phyloP scores from a whole-genome alignment of 2,888 invertebrate genomes.

The Osmoderma eremita region DNA sequence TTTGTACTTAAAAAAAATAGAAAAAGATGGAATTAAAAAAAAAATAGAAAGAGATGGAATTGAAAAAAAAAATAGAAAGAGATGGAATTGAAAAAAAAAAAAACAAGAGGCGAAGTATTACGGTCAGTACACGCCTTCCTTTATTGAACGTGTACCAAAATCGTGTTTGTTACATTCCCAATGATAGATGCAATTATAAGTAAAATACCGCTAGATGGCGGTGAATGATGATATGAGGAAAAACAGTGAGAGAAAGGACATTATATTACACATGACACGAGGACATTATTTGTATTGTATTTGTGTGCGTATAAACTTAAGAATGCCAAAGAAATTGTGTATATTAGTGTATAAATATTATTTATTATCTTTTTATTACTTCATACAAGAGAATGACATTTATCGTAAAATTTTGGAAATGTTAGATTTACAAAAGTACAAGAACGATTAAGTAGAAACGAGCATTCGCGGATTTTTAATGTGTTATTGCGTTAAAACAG shows the following conservation, averaged over 20 bases:
- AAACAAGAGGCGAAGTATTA: too few relatives aligned
- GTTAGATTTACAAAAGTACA: too few relatives aligned
- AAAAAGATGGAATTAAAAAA: background rate
- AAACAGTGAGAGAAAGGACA: background rate
- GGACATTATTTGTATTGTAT: background rate
- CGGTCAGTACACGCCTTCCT: too few relatives aligned
- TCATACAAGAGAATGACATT: background rate
- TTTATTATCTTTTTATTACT: slow-evolving; percentile 3
- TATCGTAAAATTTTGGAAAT: too few relatives aligned
- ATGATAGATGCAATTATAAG: background rate
- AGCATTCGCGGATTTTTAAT: too few relatives aligned
- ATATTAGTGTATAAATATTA: background rate
- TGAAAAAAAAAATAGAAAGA: background rate
- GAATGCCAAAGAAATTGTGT: slow-evolving; percentile 24
- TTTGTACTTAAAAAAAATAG: slow-evolving; percentile 34
- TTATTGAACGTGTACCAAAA: too few relatives aligned
- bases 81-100: too few relatives aligned
- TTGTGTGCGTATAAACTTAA: background rate
- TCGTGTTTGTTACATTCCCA: background rate
- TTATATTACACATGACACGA: background rate
- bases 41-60: background rate
- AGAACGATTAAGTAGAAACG: too few relatives aligned
- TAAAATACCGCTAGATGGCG: too few relatives aligned
- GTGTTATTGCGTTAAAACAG: too few relatives aligned
- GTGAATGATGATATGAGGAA: background rate